Evolutionary conservation across 2,888 invertebrate genomes (phyloP), one percentile per base, ranked within the genome.

Genomic region (Melanargia galathea): DNA sequence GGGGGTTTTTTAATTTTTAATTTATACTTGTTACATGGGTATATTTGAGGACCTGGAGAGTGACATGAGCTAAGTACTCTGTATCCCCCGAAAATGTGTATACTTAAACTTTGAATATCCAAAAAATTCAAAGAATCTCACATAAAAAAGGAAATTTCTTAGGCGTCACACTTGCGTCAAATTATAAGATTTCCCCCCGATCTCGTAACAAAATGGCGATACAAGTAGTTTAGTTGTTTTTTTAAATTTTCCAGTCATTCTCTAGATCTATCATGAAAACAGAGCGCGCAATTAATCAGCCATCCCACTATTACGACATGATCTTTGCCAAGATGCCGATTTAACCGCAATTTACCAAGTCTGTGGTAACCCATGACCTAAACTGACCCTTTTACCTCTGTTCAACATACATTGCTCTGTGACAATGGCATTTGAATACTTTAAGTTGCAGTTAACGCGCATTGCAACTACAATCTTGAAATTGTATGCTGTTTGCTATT

Each of bases 271-370:
- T 77, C 73, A 75, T 75, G 75, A 79, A 83, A 85, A 80, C 80
- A 74, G 79, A 81, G 76, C 79, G 76, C 74, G 79, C 80, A 83
- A 83, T 84, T 83, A 83, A 86, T 84, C 79, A 77, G 80, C 77
- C 79, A 82, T 83, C 80, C 76, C 75, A 67, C 75, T 75, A 73
- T 86, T 84, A 77, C 82, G 77, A 74, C 79, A 84, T 75, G 71
- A 76, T 77, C 75, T 75, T 76, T 72, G 72, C 73, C 73, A 75
- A 79, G 75, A 65, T 57, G 62, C 64, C 55, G 65, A 63, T 54
- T 65, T 65, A 62, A 65, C 65, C 67, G 63, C 62, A 60, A 65
- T 67, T 55, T 65, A 65, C 65, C 65, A 66, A 66, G 63, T 67
- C 72, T 71, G 70, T 62, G 62, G 65, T 67, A 68, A 71, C 66